Conservation (phyloP, 1,140 invertebrate genomes). For the Brachionus calyciflorus region DNA sequence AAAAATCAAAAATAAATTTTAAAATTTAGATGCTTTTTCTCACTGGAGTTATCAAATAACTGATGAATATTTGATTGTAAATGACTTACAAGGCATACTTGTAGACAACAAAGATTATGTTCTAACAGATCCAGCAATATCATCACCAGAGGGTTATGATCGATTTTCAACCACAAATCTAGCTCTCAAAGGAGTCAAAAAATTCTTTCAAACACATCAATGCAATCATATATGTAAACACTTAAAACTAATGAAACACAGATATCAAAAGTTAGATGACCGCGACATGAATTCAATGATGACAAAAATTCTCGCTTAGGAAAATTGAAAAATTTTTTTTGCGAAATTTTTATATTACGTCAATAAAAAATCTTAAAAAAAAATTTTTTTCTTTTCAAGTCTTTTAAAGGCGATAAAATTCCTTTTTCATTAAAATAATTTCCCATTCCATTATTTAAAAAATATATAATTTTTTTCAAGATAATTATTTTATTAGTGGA, state of each 20-base stretch:
- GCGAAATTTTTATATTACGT: too few species aligned
- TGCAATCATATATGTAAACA: background rate
- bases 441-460: too few species aligned
- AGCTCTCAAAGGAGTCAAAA: background rate
- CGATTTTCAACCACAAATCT: background rate
- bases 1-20: background rate
- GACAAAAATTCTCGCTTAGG: too few species aligned
- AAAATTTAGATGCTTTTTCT: constrained; percentile 4
- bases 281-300: too few species aligned
- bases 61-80: background rate
- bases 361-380: too few species aligned
- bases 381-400: too few species aligned
- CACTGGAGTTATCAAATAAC: constrained; percentile 35
- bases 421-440: too few species aligned
- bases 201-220: background rate
- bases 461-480: too few species aligned
- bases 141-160: background rate
- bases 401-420: too few species aligned
- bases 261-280: too few species aligned
- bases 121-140: background rate
- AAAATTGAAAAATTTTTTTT: too few species aligned
- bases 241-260: background rate
- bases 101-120: background rate
- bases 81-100: constrained; percentile 12
- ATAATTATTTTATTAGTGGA: too few species aligned